Evolutionary conservation across 2,797 vertebrate genomes (phyloP), one percentile per base, ranked within the genome.

Genomic region (Spinus olivaceus): DNA sequence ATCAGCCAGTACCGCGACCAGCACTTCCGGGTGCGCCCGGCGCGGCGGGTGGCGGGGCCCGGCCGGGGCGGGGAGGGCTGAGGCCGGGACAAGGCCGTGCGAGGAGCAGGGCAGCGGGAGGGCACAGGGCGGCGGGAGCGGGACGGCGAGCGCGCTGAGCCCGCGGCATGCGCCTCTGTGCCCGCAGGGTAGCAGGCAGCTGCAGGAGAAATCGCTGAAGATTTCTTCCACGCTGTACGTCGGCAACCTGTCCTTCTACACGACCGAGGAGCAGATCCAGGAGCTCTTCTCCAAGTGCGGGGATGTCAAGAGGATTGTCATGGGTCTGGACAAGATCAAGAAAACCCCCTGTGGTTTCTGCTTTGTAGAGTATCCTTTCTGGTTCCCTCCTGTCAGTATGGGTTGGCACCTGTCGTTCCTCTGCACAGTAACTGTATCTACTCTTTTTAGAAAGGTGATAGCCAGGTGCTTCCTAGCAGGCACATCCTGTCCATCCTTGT

Each of bases 221-320:
- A 78, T 82, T 9, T 97, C 97, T 10, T 94, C 90, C 20, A 97
- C 97, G 1, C 88, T 97, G 1, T 97, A 97, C 9, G 97, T 97
- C 14, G 97, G 97, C 35, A 97, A 97, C 56, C 27, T 97, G 44
- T 97, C 97, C 46, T 97, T 97, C 86, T 97, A 97, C 81, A 97
- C 97, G 47, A 97, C 97, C 2, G 97, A 97, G 87, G 97, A 97
- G 94, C 97, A 97, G 86, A 97, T 97, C 79, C 97, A 97, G 54
- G 97, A 97, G 91, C 97, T 97, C 27, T 97, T 97, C 76, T 97
- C 97, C 70, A 97, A 97, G 87, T 97, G 97, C 0, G 97, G 97
- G 5, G 97, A 97, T 3, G 96, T 97, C 76, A 97, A 97, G 91
- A 92, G 96, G 80, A 97, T 97, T 33, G 92, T 97, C 57, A 97